Evolutionary conservation across 2,113 vertebrate species (phyloP), one percentile per base, ranked within the genome.

Genomic region (Cacatua alba): DNA sequence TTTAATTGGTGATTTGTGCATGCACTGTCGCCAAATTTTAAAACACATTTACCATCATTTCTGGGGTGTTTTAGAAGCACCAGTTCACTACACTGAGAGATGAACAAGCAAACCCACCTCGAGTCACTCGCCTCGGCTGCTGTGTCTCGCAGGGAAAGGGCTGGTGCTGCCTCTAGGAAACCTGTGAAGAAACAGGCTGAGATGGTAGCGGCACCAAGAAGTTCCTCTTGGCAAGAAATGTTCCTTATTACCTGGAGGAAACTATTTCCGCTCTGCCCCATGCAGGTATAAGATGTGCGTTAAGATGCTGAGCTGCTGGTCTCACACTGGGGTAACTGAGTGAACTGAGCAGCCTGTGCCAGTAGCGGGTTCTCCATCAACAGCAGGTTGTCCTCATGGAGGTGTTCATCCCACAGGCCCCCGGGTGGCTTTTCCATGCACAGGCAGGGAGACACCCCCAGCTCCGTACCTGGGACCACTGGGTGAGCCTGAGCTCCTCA

Each of bases 1-100:
- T 89, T 96, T 97, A 97, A 97, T 97, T 97, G 97, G 95, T 97
- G 97, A 97, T 97, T 97, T 97, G 97, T 96, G 96, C 97, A 95
- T 19, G 91, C 88, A 91, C 93, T 97, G 95, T 95, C 96, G 95
- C 96, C 89, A 95, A 97, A 96, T 97, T 97, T 97, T 96, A 96
- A 96, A 96, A 95, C 95, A 95, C 92, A 93, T 95, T 97, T 97
- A 67, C 96, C 78, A 65, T 95, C 95, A 72, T 96, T 96, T 93
- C 95, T 88, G 97, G 97, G 93, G 94, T 87, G 80, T 62, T 95
- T 87, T 48, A 92, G 93, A 84, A 92, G 97, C 86, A 88, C 89
- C 92, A 92, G 95, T 80, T 95, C 83, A 8, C 67, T 62, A 59
- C 44, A 1, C 35, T 48, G 72, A 90, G 84, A 64, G 78, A 81